These are phyloP conservation scores for Paracentrotus lividus DNA, from an alignment of 53 echinoderm and acorn worm genomes.

Conservation along the genomic window DNA sequence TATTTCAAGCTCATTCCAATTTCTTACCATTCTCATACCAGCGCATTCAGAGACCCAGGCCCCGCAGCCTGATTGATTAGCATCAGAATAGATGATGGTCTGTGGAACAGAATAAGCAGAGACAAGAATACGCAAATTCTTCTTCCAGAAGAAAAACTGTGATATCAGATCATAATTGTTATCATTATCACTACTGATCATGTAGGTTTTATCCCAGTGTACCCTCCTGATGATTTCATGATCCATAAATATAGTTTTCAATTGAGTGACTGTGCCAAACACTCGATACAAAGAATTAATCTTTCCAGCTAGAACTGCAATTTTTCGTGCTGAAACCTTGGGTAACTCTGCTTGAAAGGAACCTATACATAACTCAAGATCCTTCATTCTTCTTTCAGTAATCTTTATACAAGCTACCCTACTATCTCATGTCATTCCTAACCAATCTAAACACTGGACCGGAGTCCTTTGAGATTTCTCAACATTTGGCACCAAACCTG, in stretches of 20 bases:
- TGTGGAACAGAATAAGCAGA: neutral
- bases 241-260: neutral
- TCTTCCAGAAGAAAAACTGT: neutral
- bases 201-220: neutral
- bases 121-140: neutral
- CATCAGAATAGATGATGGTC: no score
- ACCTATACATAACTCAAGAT: neutral
- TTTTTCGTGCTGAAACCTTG: neutral
- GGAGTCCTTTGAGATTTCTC: neutral
- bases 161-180: no score
- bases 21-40: no score
- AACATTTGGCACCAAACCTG: constrained; percentile 8
- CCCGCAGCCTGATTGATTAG: no score
- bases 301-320: neutral
- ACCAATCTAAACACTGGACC: neutral
- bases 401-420: neutral
- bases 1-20: no score
- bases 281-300: neutral
- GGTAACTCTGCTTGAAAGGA: neutral
- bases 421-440: neutral
- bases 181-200: neutral
- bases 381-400: neutral
- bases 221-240: neutral
- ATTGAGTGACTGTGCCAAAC: neutral
- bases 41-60: no score